These are phyloP conservation scores for Polyommatus icarus DNA, from an alignment of 2,888 invertebrate species.

Conservation along the genomic window DNA sequence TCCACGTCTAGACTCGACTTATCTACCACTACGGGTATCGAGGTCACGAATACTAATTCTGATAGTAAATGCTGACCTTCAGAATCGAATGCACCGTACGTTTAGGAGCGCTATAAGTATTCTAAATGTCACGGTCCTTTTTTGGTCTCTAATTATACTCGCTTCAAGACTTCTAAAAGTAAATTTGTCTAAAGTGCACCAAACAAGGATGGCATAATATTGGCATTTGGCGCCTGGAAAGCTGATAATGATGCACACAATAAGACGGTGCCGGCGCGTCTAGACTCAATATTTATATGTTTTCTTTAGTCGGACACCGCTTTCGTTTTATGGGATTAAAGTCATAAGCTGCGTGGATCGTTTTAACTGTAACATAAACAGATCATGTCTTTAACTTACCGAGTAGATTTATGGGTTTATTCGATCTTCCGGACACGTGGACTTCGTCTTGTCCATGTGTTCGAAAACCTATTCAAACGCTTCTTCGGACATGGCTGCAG, in stretches of 20 bases:
- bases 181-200: background rate
- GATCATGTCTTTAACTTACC: background rate
- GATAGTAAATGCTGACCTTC: background rate
- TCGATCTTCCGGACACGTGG: background rate
- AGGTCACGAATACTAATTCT: constrained; percentile 1
- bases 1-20: constrained; percentile 4
- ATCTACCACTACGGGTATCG: background rate
- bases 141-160: background rate
- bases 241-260: constrained; percentile 21
- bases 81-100: background rate
- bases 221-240: background rate
- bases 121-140: background rate
- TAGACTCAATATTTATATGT: constrained; percentile 31
- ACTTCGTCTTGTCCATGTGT: background rate
- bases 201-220: background rate
- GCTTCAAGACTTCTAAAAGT: background rate
- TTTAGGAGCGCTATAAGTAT: background rate
- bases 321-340: constrained; percentile 27
- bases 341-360: constrained; percentile 16
- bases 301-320: constrained; percentile 13
- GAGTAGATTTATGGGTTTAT: background rate
- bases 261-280: constrained; percentile 21
- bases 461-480: too few relatives aligned
- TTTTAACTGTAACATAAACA: constrained; percentile 15
- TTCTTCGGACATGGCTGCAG: background rate